Evolutionary conservation across 2,113 vertebrate species (phyloP).

Genomic region (Alectura lathami): DNA sequence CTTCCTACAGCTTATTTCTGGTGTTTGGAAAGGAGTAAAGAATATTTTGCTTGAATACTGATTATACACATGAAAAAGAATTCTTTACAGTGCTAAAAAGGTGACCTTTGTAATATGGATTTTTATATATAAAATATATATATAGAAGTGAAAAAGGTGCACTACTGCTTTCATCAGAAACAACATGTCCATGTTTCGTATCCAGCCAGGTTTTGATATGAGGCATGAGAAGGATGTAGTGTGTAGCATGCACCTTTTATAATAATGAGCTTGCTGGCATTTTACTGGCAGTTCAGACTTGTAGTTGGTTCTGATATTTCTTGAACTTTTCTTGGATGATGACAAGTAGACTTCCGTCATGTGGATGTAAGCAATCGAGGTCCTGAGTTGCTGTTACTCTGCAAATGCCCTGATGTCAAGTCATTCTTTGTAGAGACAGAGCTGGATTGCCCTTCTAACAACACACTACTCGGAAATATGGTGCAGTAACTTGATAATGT

Average conservation of each 20-base stretch:
- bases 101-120: background rate
- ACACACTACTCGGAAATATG: background rate
- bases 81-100: background rate
- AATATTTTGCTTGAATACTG: background rate
- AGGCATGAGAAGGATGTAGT: background rate
- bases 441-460: background rate
- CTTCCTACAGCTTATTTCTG: background rate
- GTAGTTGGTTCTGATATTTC: background rate
- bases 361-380: background rate
- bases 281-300: background rate
- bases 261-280: background rate
- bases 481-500: background rate
- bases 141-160: background rate
- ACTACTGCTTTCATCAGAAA: background rate
- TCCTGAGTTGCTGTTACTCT: background rate
- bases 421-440: background rate
- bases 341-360: background rate
- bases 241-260: background rate
- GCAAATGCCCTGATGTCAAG: background rate
- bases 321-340: background rate
- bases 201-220: background rate
- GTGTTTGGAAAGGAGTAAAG: background rate
- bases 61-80: background rate
- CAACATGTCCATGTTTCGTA: background rate
- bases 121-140: background rate